These are phyloP conservation scores for Carposina sasakii DNA, from an alignment of 1,140 invertebrate species.

Conservation along the genomic window DNA sequence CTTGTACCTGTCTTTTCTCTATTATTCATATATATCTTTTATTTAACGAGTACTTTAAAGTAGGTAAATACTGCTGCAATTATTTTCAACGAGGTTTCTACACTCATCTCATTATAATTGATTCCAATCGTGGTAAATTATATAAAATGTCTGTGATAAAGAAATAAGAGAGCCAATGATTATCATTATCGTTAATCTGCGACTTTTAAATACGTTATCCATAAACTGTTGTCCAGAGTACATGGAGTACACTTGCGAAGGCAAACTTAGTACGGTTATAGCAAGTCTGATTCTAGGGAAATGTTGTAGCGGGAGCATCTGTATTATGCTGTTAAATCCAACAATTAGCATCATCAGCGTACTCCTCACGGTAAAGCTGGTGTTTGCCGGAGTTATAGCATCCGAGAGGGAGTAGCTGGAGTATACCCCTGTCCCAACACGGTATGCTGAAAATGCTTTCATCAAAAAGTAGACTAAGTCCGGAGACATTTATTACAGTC, in stretches of 20 bases:
- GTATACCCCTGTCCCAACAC: too few species aligned
- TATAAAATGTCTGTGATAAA: conserved; percentile 33
- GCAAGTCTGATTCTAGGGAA: conserved; percentile 33
- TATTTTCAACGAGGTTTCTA: too few species aligned
- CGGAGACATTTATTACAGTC: too few species aligned
- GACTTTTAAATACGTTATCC: conserved; percentile 26
- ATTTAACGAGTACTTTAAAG: too few species aligned
- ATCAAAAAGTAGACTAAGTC: too few species aligned
- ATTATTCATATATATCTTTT: too few species aligned
- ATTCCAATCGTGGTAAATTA: conserved; percentile 34
- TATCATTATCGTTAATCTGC: conserved; percentile 24
- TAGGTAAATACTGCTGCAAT: too few species aligned
- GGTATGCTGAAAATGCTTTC: too few species aligned
- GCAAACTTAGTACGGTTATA: conserved; percentile 33
- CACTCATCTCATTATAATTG: too few species aligned
- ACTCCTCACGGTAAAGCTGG: background rate
- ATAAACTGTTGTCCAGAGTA: conserved; percentile 36
- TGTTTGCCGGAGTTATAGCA: conserved; percentile 19
- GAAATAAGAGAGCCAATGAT: conserved; percentile 31
- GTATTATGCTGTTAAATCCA: conserved; percentile 12
- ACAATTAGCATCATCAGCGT: background rate
- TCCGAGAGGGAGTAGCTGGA: conserved; percentile 35
- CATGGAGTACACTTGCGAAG: conserved; percentile 32
- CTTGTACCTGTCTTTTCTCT: too few species aligned
- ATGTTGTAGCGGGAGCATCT: conserved; percentile 25